A percentile compares a stretch with the other conserved stretches of the same genome.
Conservation (phyloP, 2,888 invertebrate species). For the Agrochola lychnidis region DNA sequence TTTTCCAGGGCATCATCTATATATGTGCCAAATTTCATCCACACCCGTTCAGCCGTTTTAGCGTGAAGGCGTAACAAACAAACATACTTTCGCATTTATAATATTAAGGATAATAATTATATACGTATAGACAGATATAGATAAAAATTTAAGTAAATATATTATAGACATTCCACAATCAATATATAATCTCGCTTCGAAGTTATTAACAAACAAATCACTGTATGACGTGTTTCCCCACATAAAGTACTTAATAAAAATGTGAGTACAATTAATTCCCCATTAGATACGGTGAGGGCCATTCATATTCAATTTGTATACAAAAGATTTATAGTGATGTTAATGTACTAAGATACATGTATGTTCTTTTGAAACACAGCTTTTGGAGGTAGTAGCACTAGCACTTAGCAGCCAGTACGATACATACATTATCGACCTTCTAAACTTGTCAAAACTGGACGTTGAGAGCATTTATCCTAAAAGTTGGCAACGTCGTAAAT, state of each 20-base stretch:
- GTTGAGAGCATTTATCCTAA: too few species aligned
- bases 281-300: constrained; percentile 55
- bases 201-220: constrained; percentile 32
- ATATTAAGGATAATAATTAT: too few species aligned
- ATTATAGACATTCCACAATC: background rate
- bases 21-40: too few species aligned
- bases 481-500: too few species aligned
- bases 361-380: too few species aligned
- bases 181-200: constrained; percentile 9
- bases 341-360: constrained; percentile 1
- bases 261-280: constrained; percentile 50
- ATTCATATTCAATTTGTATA: constrained; percentile 61
- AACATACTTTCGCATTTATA: too few species aligned
- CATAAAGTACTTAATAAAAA: constrained; percentile 1
- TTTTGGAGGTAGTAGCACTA: background rate
- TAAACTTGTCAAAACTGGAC: too few species aligned
- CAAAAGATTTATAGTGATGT: constrained; percentile 48
- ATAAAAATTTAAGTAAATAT: background rate
- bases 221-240: constrained; percentile 38
- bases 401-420: background rate
- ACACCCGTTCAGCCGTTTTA: too few species aligned
- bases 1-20: too few species aligned
- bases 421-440: background rate
- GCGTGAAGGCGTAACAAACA: too few species aligned
- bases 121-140: background rate